phyloP scores from a whole-genome alignment of 2,888 invertebrate species.

The Oscheius sp. region DNA sequence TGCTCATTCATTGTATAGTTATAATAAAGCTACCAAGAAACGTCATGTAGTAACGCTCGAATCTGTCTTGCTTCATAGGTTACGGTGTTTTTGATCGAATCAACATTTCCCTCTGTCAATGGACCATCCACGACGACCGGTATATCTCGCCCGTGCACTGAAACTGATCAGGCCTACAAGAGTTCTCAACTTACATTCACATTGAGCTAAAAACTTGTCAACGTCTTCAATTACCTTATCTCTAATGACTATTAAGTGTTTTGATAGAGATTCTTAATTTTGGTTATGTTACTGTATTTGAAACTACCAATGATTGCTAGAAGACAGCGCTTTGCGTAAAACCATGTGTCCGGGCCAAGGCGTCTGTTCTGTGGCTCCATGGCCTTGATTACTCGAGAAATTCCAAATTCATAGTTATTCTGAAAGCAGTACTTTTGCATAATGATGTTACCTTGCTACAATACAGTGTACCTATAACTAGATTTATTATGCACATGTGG shows the following conservation, averaged over 20 bases:
- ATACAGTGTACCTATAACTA: constrained; percentile 96
- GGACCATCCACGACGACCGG: constrained; percentile 85
- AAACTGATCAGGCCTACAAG: constrained; percentile 69
- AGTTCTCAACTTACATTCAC: constrained; percentile 76
- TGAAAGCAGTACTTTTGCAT: constrained; percentile 27
- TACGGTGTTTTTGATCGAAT: constrained; percentile 85
- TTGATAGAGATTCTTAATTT: constrained; percentile 42
- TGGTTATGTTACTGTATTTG: background rate
- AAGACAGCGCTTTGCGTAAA: constrained; percentile 64
- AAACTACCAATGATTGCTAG: constrained; percentile 42
- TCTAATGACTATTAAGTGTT: constrained; percentile 84
- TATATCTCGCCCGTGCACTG: constrained; percentile 84
- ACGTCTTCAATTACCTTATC: constrained; percentile 88
- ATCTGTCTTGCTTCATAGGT: constrained; percentile 87
- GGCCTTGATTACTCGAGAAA: constrained; percentile 94
- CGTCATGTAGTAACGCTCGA: constrained; percentile 75
- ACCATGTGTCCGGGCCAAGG: constrained; percentile 96
- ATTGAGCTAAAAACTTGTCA: constrained; percentile 86
- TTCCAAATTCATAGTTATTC: constrained; percentile 98
- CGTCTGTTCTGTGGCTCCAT: constrained; percentile 91
- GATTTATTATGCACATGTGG: constrained; percentile 95
- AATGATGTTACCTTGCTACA: constrained; percentile 80
- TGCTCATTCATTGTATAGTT: too few relatives aligned
- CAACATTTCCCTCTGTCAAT: constrained; percentile 78
- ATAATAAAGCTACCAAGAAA: constrained; percentile 17